Base-by-base conservation (phyloP, 2,888 invertebrate species). In the Lysandra coridon region DNA sequence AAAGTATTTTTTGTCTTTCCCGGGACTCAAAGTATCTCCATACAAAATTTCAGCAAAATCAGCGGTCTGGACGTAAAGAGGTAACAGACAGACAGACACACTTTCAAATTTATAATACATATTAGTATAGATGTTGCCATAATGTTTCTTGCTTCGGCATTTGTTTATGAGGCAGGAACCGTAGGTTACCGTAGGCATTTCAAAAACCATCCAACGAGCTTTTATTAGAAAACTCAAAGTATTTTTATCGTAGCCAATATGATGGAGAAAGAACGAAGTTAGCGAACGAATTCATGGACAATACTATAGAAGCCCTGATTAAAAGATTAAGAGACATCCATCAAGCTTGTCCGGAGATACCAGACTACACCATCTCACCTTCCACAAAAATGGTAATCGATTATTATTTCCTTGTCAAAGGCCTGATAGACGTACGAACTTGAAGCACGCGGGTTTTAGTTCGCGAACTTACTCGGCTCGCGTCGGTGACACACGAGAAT, bases 251-350 rank as follows among this genome's bases (percentile, higher is more conserved):
- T 82, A 92, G 92, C 73, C 80, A 86, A 80, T 91, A 90, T 79
- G 89, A 91, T 78, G 86, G 87, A 74, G 82, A 87, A 79, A 91
- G 88, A 83, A 84, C 85, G 4, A 80, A 83, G 1, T 80, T 81
- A 2, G 81, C 90, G 4, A 90, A 91, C 78, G 84, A 86, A 4
- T 91, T 86, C 78, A 83, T 86, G 4, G 90, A 90, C 79, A 76
- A 85, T 0, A 84, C 87, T 0, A 78, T 91, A 23, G 62, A 81
- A 0, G 37, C 78, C 6, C 84, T 92, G 5, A 87, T 82, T 7
- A 74, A 82, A 2, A 87, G 85, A 80, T 23, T 92, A 64, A 81
- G 82, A 10, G 2, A 81, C 17, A n/a, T 86, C 0, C 85, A 86
- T 2, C 80, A 83, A 23, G 80, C 78, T 6, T 79, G 82, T n/a